A percentile compares a stretch with the other conserved stretches of the same genome.
phyloP scores from a whole-genome alignment of 2,113 vertebrate genomes.

The Carassius gibelio region DNA sequence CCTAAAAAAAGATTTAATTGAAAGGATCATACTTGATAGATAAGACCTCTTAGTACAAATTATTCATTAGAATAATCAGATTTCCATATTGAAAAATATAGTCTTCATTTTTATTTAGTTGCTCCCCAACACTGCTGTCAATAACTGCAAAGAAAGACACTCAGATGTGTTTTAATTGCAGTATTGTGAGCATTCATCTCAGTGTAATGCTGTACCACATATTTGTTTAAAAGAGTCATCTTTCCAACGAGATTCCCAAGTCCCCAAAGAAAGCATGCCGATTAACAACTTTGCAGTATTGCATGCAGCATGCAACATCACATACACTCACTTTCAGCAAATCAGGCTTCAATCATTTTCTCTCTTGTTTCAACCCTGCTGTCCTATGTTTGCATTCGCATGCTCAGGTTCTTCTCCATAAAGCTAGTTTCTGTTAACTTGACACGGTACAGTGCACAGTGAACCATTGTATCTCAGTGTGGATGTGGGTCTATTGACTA shows the following conservation, averaged over 20 bases:
- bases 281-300: neutral
- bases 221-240: neutral
- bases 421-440: constrained; percentile 23
- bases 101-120: neutral
- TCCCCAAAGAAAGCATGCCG: constrained; percentile 14
- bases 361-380: neutral
- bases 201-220: neutral
- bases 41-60: neutral
- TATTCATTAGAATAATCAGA: neutral
- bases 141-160: neutral
- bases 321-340: neutral
- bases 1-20: too few relatives aligned
- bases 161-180: neutral
- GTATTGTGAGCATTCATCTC: neutral
- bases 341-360: neutral
- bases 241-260: neutral
- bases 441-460: constrained; percentile 4
- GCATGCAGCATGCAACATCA: constrained; percentile 4
- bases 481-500: constrained; percentile 26
- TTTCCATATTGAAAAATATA: neutral
- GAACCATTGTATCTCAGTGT: constrained; percentile 37
- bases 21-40: neutral
- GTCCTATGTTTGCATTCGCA: constrained; percentile 3
- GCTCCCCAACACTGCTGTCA: neutral
- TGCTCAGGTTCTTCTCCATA: constrained; percentile 8